Base-by-base conservation (phyloP, 2,888 invertebrate species). In the Hyppa rectilinea region DNA sequence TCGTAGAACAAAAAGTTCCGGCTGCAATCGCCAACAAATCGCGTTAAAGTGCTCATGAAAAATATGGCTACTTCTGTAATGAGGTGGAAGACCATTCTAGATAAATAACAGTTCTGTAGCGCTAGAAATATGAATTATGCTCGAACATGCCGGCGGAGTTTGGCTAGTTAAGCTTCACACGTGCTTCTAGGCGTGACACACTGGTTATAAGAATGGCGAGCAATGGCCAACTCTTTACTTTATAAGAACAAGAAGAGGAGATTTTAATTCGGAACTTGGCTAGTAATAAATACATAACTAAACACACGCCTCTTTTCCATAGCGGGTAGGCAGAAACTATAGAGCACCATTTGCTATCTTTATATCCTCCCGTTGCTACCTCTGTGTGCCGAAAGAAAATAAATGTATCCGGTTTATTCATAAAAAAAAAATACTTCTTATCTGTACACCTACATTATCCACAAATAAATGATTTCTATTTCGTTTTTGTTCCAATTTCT, bases 41-140 rank as follows among this genome's bases (percentile, higher is more conserved):
- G 69, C 34, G 49, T 73, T 64, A 47, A 70, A 80, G 60, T 75
- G 61, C 47, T 62, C 60, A 40, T 68, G 59, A 72, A 63, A 68
- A 75, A 81, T 83, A 69, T 69, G 53, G 29, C 49, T 72, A 63
- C 29, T 65, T 40, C 29, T 81, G 67, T 74, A 75, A 74, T 80
- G 66, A 78, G 62, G 62, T 64, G 63, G 80, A 78, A 78, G 76
- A 67, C 53, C 50, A 55, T 75, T 77, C 59, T 64, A 78, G 76
- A 73, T 74, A 83, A 78, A 53, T 76, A 45, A 71, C 71, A 67
- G 66, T 43, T 75, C 58, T 64, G 62, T 45, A 53, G 59, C 38
- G 50, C 62, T 71, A 68, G 69, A 71, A 76, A 80, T 76, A 66
- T 80, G 78, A 84, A 73, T 86, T 86, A 87, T 87, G 83, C 75